These are phyloP conservation scores for Chrysomallon squamiferum DNA, from an alignment of 1,140 invertebrate genomes.

Conservation along the genomic window DNA sequence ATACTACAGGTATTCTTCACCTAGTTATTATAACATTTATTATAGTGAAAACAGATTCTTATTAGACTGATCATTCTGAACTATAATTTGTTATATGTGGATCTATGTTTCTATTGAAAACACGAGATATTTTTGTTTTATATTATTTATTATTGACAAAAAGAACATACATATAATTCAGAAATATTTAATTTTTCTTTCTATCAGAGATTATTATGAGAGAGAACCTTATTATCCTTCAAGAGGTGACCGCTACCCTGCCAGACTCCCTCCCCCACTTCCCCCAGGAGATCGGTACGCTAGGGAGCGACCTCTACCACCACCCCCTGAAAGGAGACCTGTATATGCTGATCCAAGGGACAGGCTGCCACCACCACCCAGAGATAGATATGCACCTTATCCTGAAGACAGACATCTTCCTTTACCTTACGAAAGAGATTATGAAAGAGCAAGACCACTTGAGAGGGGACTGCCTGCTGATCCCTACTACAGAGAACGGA, in stretches of 20 bases:
- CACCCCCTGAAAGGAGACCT: conserved; percentile 7
- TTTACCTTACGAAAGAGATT: conserved; percentile 8
- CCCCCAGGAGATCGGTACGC: conserved; percentile 32
- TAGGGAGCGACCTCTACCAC: conserved; percentile 7
- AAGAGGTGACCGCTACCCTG: conserved; percentile 15
- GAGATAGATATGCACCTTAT: conserved; percentile 17
- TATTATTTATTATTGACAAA: no score
- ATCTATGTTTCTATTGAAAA: no score
- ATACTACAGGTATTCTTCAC: conserved; percentile 23
- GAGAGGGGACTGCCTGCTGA: conserved; percentile 16
- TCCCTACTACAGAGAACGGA: conserved; percentile 38
- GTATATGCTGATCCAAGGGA: conserved; percentile 23
- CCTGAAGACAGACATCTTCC: conserved; percentile 18
- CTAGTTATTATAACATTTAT: no score
- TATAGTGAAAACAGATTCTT: no score
- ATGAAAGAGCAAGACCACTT: background rate
- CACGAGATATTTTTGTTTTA: no score
- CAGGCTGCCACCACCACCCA: conserved; percentile 14
- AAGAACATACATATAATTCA: no score
- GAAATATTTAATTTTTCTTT: no score
- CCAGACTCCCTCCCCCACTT: conserved; percentile 21
- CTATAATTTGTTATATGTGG: no score
- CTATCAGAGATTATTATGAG: conserved; percentile 16
- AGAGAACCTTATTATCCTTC: conserved; percentile 27
- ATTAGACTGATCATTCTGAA: no score